Evolutionary conservation across 2,113 vertebrate species (phyloP).

Genomic region (Pluvialis apricaria): DNA sequence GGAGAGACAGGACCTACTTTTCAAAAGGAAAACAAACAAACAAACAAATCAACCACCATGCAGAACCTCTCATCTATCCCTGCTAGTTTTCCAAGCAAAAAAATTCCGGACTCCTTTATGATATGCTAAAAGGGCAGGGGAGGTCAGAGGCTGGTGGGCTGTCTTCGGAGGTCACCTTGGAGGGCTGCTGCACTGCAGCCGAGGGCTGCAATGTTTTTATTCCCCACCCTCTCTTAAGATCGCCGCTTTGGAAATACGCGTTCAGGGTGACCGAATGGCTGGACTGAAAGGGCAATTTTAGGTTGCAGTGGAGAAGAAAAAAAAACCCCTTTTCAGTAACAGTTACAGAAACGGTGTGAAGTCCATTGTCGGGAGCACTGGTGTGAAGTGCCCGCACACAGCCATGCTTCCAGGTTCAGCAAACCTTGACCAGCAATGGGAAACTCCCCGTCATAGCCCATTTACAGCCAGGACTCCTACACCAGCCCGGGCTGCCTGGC

Average conservation of each 20-base stretch:
- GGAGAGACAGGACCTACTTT: neutral
- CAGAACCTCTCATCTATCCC: neutral
- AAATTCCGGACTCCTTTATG: neutral
- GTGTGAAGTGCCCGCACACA: neutral
- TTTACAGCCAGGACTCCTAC: neutral
- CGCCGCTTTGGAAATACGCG: neutral
- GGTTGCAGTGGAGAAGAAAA: neutral
- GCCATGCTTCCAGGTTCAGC: neutral
- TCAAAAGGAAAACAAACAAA: constrained; percentile 3
- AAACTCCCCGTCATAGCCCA: neutral
- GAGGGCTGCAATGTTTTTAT: neutral
- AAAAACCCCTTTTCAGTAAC: neutral
- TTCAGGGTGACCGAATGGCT: neutral
- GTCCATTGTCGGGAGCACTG: neutral
- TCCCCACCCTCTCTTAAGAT: neutral
- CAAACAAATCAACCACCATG: neutral
- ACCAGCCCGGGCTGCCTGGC: neutral
- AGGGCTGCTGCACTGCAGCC: neutral
- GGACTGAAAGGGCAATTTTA: neutral
- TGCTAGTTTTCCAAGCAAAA: neutral
- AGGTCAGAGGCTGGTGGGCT: neutral
- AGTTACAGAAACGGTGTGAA: neutral
- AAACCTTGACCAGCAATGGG: neutral
- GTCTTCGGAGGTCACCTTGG: neutral
- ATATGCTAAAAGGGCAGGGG: neutral